phyloP scores from a whole-genome alignment of 2,888 invertebrate species.

The Tenthredo distinguenda region DNA sequence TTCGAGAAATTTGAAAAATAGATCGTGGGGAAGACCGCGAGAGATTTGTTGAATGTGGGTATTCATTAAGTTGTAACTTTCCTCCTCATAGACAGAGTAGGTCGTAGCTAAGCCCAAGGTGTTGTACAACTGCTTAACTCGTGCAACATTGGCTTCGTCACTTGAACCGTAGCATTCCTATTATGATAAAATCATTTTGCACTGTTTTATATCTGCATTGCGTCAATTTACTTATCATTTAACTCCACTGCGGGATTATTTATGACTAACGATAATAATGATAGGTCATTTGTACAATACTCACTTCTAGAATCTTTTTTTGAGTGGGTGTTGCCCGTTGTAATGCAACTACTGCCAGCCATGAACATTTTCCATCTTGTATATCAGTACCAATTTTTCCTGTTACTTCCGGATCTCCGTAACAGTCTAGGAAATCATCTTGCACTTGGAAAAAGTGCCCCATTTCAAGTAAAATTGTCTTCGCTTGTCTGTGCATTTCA shows the following conservation, averaged over 20 bases:
- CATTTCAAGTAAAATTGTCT: slow-evolving; percentile 93
- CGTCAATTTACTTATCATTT: background rate
- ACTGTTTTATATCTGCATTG: background rate
- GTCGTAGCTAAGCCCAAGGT: slow-evolving; percentile 88
- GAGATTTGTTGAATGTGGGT: slow-evolving; percentile 93
- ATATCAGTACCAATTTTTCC: slow-evolving; percentile 97
- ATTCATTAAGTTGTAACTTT: slow-evolving; percentile 89
- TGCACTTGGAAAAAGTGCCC: slow-evolving; percentile 97
- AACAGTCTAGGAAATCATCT: slow-evolving; percentile 95
- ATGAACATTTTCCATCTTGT: slow-evolving; percentile 97
- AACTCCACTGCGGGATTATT: background rate
- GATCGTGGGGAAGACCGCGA: slow-evolving; percentile 88
- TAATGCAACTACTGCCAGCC: slow-evolving; percentile 94
- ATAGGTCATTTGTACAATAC: slow-evolving; percentile 36
- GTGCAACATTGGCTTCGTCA: slow-evolving; percentile 84
- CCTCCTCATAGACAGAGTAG: slow-evolving; percentile 90
- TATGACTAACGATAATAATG: background rate
- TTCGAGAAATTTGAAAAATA: slow-evolving; percentile 90
- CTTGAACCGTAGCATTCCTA: slow-evolving; percentile 87
- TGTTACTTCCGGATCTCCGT: slow-evolving; percentile 90
- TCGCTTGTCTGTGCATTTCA: slow-evolving; percentile 91
- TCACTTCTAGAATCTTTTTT: slow-evolving; percentile 84
- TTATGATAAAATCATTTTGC: slow-evolving; percentile 55
- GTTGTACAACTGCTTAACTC: slow-evolving; percentile 88
- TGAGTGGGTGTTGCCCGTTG: slow-evolving; percentile 88